phyloP scores from a whole-genome alignment of 2,888 invertebrate species.

The Doris montereyensis region DNA sequence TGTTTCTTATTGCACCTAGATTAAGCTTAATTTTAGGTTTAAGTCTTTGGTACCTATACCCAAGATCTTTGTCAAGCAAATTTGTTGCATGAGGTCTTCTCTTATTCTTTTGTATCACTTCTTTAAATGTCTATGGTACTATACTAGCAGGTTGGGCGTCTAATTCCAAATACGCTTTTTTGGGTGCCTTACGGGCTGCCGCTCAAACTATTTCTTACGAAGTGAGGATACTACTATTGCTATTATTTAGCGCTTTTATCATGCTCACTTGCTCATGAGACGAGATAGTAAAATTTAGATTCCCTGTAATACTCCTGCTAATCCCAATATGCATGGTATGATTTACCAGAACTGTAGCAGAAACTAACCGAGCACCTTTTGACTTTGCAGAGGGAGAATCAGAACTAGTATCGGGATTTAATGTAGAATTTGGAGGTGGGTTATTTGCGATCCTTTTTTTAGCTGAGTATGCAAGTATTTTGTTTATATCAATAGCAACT shows the following conservation, averaged over 20 bases:
- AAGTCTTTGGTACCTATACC: conserved; percentile 78
- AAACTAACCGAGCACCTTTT: conserved; percentile 72
- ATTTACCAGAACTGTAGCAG: conserved; percentile 63
- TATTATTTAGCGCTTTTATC: conserved; percentile 78
- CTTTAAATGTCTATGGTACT: conserved; percentile 79
- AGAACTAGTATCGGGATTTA: conserved; percentile 86
- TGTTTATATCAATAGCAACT: too few species aligned
- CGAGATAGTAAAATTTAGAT: conserved; percentile 30
- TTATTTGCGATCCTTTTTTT: conserved; percentile 70
- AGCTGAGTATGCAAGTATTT: conserved; percentile 71
- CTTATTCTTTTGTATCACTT: conserved; percentile 80
- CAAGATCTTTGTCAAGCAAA: conserved; percentile 76
- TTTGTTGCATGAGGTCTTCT: conserved; percentile 78
- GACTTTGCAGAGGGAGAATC: conserved; percentile 86
- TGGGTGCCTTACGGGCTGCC: conserved; percentile 80
- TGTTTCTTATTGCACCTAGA: conserved; percentile 79
- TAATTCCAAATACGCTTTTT: conserved; percentile 82
- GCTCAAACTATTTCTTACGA: conserved; percentile 86
- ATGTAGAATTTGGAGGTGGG: conserved; percentile 80
- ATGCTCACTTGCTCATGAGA: conserved; percentile 65
- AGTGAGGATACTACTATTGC: conserved; percentile 80
- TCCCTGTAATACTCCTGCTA: conserved; percentile 50
- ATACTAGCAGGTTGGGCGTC: conserved; percentile 78
- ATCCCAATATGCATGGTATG: conserved; percentile 59
- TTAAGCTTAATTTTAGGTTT: conserved; percentile 78